These are phyloP conservation scores for Antitype chi DNA, from an alignment of 2,888 invertebrate species.

Conservation along the genomic window DNA sequence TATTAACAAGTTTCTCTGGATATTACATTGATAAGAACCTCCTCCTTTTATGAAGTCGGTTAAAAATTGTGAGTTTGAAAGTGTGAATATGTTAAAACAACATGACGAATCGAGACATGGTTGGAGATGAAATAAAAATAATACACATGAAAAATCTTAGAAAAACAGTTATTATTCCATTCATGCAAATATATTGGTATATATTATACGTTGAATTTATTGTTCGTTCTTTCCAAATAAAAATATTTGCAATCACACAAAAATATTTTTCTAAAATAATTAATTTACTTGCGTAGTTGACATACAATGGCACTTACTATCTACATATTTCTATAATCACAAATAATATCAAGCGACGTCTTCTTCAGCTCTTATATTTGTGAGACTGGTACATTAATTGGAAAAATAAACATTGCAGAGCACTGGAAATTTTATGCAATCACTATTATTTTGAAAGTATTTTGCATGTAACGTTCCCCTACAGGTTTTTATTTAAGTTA, in stretches of 20 bases:
- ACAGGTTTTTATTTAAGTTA: background rate
- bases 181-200: slow-evolving; percentile 1
- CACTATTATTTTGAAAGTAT: background rate
- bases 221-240: background rate
- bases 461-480: background rate
- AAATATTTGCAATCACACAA: background rate
- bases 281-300: background rate
- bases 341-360: background rate
- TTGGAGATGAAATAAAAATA: background rate
- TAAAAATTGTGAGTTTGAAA: background rate
- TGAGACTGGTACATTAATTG: slow-evolving; percentile 1
- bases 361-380: slow-evolving; percentile 3
- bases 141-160: slow-evolving; percentile 1
- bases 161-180: background rate
- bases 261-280: background rate
- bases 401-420: background rate
- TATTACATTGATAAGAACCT: slow-evolving; percentile 1
- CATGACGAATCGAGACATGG: background rate
- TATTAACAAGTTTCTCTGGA: slow-evolving; percentile 18
- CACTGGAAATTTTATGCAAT: background rate
- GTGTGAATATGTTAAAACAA: background rate
- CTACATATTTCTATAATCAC: slow-evolving; percentile 5
- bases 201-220: background rate
- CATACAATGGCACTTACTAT: slow-evolving; percentile 4
- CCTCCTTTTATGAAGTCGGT: too few relatives aligned